Conservation (phyloP, 2,888 invertebrate genomes). For the Zelleria hepariella region DNA sequence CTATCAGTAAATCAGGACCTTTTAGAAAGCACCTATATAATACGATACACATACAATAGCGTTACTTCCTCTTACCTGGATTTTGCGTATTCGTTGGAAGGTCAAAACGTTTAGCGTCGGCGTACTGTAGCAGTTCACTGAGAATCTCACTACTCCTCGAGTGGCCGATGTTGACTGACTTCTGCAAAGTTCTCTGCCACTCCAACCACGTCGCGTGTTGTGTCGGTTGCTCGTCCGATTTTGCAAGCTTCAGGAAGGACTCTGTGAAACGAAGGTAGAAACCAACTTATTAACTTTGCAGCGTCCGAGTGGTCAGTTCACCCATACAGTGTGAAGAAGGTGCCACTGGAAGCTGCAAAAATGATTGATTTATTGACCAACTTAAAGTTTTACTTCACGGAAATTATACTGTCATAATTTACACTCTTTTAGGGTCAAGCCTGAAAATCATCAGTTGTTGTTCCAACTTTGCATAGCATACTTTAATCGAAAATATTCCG, state of each 20-base stretch:
- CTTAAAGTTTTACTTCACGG: too few species aligned
- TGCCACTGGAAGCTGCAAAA: not conserved
- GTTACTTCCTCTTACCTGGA: conserved; percentile 34
- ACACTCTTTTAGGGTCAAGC: too few species aligned
- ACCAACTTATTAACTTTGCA: not conserved
- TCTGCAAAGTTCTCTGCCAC: conserved; percentile 60
- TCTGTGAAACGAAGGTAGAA: conserved; percentile 21
- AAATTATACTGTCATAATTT: too few species aligned
- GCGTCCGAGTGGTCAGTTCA: too few species aligned
- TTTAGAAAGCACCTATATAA: too few species aligned
- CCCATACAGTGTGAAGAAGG: too few species aligned
- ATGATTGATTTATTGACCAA: not conserved
- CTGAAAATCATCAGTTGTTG: too few species aligned
- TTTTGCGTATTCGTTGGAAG: conserved; percentile 49
- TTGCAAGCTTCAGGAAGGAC: conserved; percentile 14
- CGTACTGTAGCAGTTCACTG: conserved; percentile 53
- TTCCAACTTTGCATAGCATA: too few species aligned
- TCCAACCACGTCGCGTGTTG: conserved; percentile 53
- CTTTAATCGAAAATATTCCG: too few species aligned
- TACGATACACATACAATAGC: too few species aligned
- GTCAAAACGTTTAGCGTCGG: conserved; percentile 63
- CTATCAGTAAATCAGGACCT: too few species aligned
- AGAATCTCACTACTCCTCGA: conserved; percentile 57
- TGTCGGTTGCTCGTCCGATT: conserved; percentile 10
- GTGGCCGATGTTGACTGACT: conserved; percentile 52